Evolutionary conservation across 2,797 vertebrate species (phyloP).

Genomic region (Orestias chungarensis): DNA sequence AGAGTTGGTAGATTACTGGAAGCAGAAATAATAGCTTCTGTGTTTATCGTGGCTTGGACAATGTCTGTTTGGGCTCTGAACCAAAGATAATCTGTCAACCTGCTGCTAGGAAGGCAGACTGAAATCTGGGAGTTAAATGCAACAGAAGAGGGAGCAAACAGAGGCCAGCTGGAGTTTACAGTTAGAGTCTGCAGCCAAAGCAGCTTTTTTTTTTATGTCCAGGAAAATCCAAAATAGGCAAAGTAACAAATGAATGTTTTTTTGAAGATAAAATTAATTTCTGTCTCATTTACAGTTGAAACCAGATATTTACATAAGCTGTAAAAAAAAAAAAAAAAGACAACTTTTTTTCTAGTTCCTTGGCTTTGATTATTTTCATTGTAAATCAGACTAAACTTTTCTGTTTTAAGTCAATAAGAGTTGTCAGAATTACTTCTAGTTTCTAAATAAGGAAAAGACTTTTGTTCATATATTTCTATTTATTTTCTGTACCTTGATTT

Average conservation of each 20-base stretch:
- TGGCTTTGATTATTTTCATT: background rate
- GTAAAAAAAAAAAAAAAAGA: background rate
- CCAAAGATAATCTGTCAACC: constrained; percentile 75
- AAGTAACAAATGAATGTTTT: background rate
- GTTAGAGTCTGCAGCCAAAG: constrained; percentile 7
- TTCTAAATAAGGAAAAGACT: background rate
- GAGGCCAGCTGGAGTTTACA: constrained; percentile 43
- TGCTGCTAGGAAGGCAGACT: constrained; percentile 54
- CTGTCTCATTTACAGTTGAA: background rate
- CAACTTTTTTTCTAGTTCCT: background rate
- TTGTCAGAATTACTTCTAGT: background rate
- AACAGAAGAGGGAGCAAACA: constrained; percentile 33
- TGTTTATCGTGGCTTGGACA: constrained; percentile 73
- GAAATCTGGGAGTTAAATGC: constrained; percentile 60
- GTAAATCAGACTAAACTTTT: background rate
- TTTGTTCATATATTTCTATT: background rate
- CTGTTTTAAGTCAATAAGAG: background rate
- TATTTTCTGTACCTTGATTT: background rate
- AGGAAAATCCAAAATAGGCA: background rate
- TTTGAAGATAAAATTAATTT: background rate
- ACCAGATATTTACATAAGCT: background rate
- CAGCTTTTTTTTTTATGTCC: background rate
- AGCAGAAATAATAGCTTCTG: constrained; percentile 71
- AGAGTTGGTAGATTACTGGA: constrained; percentile 75
- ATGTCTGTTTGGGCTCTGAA: constrained; percentile 69